These are phyloP conservation scores for Polypedilum vanderplanki DNA, from an alignment of 1,140 invertebrate species.

Conservation along the genomic window DNA sequence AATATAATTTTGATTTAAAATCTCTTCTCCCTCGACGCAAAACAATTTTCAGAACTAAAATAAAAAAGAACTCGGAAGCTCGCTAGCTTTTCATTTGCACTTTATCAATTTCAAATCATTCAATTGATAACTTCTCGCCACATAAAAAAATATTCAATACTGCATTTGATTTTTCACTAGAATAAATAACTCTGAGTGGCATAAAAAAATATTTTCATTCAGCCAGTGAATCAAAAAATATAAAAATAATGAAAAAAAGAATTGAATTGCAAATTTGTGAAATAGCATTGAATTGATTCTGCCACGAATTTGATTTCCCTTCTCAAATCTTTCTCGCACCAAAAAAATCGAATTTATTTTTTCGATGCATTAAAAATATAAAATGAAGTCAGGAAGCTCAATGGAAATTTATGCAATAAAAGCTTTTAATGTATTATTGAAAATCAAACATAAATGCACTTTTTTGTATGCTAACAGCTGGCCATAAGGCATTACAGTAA, in stretches of 20 bases:
- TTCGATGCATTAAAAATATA: too few relatives aligned
- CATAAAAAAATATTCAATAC: background rate
- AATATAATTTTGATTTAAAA: too few relatives aligned
- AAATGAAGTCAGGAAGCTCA: background rate
- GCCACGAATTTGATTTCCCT: conserved; percentile 4
- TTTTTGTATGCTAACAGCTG: background rate
- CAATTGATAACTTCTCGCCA: background rate
- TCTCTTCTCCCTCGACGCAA: too few relatives aligned
- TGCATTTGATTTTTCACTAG: background rate
- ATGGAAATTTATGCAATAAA: conserved; percentile 14
- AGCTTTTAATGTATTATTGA: conserved; percentile 19
- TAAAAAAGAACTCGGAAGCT: too few relatives aligned
- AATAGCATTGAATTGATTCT: background rate
- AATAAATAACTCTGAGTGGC: background rate
- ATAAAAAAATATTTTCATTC: background rate
- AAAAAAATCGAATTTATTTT: too few relatives aligned
- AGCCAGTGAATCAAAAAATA: background rate
- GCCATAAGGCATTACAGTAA: background rate
- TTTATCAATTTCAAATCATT: too few relatives aligned
- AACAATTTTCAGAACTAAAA: too few relatives aligned
- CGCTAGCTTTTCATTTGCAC: too few relatives aligned
- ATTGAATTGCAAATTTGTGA: conserved; percentile 13
- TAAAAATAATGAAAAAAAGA: background rate
- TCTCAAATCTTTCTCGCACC: too few relatives aligned
- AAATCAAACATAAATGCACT: conserved; percentile 2